These are phyloP conservation scores for Amphipyra berbera DNA, from an alignment of 2,888 invertebrate genomes.

Conservation along the genomic window DNA sequence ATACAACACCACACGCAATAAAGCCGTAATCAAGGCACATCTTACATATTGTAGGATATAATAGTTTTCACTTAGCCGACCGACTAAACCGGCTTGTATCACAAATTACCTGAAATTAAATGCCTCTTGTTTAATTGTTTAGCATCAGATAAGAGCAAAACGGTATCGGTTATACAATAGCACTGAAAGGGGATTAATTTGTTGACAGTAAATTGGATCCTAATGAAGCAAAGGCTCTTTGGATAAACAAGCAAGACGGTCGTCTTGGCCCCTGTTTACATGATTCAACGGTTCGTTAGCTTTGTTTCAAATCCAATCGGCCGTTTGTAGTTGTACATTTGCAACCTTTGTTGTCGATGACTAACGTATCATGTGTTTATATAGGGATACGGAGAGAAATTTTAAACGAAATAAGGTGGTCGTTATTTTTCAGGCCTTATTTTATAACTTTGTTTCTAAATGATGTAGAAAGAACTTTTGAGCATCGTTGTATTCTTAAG, in stretches of 20 bases:
- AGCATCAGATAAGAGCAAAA: conserved; percentile 54
- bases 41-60: conserved; percentile 21
- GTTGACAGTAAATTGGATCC: conserved; percentile 89
- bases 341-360: conserved; percentile 39
- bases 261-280: conserved; percentile 89
- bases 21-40: conserved; percentile 23
- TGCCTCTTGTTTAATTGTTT: conserved; percentile 51
- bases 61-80: conserved; percentile 28
- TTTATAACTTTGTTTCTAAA: too few relatives aligned
- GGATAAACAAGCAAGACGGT: conserved; percentile 89
- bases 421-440: too few relatives aligned
- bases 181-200: conserved; percentile 85
- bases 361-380: conserved; percentile 20
- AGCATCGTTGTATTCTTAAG: too few relatives aligned
- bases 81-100: conserved; percentile 15
- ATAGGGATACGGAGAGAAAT: too few relatives aligned
- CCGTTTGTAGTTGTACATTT: conserved; percentile 58
- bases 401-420: not conserved
- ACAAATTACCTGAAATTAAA: conserved; percentile 51
- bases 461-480: too few relatives aligned
- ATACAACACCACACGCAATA: conserved; percentile 22
- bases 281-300: conserved; percentile 89
- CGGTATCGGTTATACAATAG: conserved; percentile 71
- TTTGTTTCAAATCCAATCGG: conserved; percentile 88
- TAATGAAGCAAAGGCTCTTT: conserved; percentile 90